A percentile compares a stretch with the other conserved stretches of the same genome.
Conservation (phyloP, 2,888 invertebrate genomes). For the Xiphydria camelus region DNA sequence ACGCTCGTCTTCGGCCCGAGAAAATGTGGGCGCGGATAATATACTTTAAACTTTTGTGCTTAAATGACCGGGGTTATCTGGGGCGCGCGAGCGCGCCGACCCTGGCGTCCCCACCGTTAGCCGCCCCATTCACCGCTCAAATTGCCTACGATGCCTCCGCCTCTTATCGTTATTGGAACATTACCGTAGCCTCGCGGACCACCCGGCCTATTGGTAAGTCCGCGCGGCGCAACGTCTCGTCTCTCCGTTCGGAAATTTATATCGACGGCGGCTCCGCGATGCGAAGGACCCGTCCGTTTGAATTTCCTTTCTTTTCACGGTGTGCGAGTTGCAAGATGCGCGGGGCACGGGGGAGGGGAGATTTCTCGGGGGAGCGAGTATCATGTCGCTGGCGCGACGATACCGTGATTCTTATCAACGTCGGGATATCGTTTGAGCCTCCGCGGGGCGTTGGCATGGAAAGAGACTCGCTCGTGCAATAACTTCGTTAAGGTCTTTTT, state of each 20-base stretch:
- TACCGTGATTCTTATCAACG: no score
- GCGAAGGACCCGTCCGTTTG: no score
- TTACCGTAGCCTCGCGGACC: conserved; percentile 6
- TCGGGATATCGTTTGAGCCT: no score
- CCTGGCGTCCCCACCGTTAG: conserved; percentile 18
- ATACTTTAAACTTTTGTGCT: conserved; percentile 22
- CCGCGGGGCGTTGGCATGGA: no score
- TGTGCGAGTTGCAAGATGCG: no score
- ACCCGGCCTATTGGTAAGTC: background rate
- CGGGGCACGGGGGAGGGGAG: no score
- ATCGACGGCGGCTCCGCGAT: no score
- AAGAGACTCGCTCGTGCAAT: no score
- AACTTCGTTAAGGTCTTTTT: no score
- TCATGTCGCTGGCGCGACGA: no score
- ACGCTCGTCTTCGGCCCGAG: conserved; percentile 12
- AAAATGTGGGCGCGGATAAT: conserved; percentile 15
- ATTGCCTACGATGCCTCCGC: conserved; percentile 1
- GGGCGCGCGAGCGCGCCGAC: conserved; percentile 14
- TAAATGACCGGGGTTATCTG: conserved; percentile 30
- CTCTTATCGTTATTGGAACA: conserved; percentile 17
- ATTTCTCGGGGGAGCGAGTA: no score
- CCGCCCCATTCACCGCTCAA: conserved; percentile 11
- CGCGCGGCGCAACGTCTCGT: background rate
- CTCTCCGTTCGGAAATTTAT: background rate
- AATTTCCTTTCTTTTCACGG: no score